phyloP scores from a whole-genome alignment of 2,113 vertebrate genomes.

The Sinocyclocheilus anophthalmus region DNA sequence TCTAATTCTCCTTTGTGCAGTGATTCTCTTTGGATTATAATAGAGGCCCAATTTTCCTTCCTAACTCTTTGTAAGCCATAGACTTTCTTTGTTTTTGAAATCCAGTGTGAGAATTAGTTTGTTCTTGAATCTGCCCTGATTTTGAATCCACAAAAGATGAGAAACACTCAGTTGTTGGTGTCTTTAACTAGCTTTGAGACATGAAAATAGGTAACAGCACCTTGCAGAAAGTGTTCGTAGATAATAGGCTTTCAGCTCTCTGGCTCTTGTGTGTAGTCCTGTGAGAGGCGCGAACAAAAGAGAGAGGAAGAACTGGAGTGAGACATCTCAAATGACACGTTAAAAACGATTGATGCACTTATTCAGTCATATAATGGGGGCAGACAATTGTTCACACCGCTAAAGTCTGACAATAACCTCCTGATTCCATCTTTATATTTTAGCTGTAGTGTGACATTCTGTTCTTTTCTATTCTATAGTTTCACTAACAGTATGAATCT shows the following conservation, averaged over 20 bases:
- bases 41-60: background rate
- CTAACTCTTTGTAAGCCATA: background rate
- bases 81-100: conserved; percentile 20
- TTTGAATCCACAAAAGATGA: background rate
- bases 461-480: background rate
- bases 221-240: background rate
- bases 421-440: too few species aligned
- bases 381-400: background rate
- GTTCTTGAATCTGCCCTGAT: conserved; percentile 18
- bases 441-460: background rate
- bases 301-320: conserved; percentile 14
- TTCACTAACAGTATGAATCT: background rate
- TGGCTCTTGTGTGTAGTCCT: background rate
- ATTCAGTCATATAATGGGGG: background rate
- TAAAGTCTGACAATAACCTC: background rate
- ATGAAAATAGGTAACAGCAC: conserved; percentile 3
- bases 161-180: conserved; percentile 6
- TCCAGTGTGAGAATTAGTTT: background rate
- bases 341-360: conserved; percentile 1
- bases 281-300: background rate
- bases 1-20: background rate
- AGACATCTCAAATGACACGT: conserved; percentile 21
- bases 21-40: conserved; percentile 6
- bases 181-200: conserved; percentile 16
- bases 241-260: background rate